Evolutionary conservation across 2,888 invertebrate genomes (phyloP).

Genomic region (Sinohyriopsis cumingii): DNA sequence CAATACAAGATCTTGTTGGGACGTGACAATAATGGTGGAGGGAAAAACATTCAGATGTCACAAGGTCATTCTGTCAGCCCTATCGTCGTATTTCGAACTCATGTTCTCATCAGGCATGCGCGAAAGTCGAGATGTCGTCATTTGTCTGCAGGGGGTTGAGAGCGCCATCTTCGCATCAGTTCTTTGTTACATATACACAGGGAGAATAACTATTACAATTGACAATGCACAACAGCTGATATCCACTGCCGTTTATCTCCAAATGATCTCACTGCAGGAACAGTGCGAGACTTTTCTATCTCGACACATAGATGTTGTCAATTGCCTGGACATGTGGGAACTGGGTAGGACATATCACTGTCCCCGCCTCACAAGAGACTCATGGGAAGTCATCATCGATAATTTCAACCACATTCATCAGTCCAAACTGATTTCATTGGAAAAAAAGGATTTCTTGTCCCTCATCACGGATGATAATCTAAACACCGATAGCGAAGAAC

Average conservation of each 20-base stretch:
- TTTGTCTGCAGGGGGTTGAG: constrained; percentile 34
- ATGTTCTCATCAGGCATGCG: constrained; percentile 47
- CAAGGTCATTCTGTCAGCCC: constrained; percentile 34
- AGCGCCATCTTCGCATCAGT: constrained; percentile 21
- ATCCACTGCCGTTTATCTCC: constrained; percentile 36
- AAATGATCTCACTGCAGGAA: constrained; percentile 69
- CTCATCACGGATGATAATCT: constrained; percentile 79
- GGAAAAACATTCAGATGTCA: constrained; percentile 34
- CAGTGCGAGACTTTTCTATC: constrained; percentile 85
- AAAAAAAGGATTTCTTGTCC: constrained; percentile 6
- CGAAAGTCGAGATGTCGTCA: constrained; percentile 24
- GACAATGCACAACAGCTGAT: constrained; percentile 34
- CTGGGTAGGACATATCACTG: constrained; percentile 86
- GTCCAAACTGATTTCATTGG: constrained; percentile 16
- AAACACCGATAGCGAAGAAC: constrained; percentile 89
- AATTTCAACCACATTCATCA: constrained; percentile 37
- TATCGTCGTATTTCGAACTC: constrained; percentile 38
- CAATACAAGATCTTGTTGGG: constrained; percentile 11
- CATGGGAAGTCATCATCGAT: constrained; percentile 80
- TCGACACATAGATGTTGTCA: constrained; percentile 80
- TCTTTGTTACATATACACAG: constrained; percentile 36
- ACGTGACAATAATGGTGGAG: constrained; percentile 31
- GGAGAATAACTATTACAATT: constrained; percentile 16
- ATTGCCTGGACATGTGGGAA: constrained; percentile 87
- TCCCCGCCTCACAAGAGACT: constrained; percentile 80